phyloP scores from a whole-genome alignment of 2,888 invertebrate genomes.

The Tetheella fluctuosa region DNA sequence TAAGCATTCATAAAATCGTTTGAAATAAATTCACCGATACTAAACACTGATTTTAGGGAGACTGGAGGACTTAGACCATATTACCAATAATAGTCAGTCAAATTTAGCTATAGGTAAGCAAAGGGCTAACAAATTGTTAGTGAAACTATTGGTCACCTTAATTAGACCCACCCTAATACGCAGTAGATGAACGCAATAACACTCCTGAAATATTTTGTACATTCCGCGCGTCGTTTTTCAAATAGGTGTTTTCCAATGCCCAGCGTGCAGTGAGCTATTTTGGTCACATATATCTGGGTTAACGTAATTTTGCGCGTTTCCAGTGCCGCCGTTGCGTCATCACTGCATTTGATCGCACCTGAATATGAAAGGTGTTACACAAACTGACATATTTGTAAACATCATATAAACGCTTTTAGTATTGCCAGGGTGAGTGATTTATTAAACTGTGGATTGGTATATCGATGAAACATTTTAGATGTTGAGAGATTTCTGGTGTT shows the following conservation, averaged over 20 bases:
- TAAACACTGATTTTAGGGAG: too few species aligned
- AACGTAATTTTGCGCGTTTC: constrained; percentile 52
- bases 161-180: too few species aligned
- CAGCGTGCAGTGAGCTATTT: constrained; percentile 51
- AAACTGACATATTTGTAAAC: not conserved
- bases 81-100: too few species aligned
- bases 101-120: too few species aligned
- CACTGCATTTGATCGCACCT: not conserved
- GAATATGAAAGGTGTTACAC: not conserved
- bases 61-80: too few species aligned
- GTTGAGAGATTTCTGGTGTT: not conserved
- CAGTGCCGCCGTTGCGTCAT: constrained; percentile 12
- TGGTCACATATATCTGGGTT: constrained; percentile 61
- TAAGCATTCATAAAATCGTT: too few species aligned
- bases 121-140: too few species aligned
- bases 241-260: constrained; percentile 22
- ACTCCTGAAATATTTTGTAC: not conserved
- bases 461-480: not conserved
- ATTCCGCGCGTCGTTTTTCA: constrained; percentile 26
- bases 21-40: too few species aligned
- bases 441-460: not conserved
- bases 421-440: not conserved
- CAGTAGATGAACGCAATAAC: too few species aligned
- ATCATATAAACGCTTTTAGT: not conserved
- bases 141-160: too few species aligned